Evolutionary conservation across 2,113 vertebrate genomes (phyloP).

Genomic region (Xenopus laevis): DNA sequence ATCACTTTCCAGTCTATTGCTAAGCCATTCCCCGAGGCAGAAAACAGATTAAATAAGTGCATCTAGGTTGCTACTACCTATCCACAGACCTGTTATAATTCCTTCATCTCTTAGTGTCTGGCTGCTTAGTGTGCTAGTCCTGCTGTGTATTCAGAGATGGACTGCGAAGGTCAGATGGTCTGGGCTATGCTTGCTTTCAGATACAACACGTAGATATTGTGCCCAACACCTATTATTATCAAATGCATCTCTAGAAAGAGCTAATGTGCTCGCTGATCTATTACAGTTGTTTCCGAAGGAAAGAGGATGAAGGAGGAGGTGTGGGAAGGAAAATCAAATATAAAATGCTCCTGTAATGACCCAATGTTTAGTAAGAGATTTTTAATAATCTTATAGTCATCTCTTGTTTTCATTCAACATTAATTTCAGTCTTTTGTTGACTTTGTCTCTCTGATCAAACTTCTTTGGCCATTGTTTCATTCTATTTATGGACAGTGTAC

Average conservation of each 20-base stretch:
- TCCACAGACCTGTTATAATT: constrained; percentile 2
- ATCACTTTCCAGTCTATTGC: background rate
- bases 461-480: constrained; percentile 1
- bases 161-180: constrained; percentile 32
- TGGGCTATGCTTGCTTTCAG: background rate
- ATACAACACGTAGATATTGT: background rate
- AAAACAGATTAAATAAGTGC: background rate
- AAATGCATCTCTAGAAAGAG: constrained; percentile 8
- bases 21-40: background rate
- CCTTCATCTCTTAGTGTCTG: background rate
- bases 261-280: background rate
- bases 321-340: background rate
- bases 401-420: background rate
- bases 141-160: background rate
- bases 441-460: constrained; percentile 4
- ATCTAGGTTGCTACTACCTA: background rate
- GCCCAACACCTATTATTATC: constrained; percentile 16
- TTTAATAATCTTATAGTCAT: background rate
- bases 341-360: constrained; percentile 13
- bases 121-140: background rate
- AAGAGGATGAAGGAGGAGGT: background rate
- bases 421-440: background rate
- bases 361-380: background rate
- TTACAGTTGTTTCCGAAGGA: background rate
- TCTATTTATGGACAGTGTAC: constrained; percentile 9